Conservation (phyloP, 2,113 vertebrate species). For the Condylura cristata region DNA sequence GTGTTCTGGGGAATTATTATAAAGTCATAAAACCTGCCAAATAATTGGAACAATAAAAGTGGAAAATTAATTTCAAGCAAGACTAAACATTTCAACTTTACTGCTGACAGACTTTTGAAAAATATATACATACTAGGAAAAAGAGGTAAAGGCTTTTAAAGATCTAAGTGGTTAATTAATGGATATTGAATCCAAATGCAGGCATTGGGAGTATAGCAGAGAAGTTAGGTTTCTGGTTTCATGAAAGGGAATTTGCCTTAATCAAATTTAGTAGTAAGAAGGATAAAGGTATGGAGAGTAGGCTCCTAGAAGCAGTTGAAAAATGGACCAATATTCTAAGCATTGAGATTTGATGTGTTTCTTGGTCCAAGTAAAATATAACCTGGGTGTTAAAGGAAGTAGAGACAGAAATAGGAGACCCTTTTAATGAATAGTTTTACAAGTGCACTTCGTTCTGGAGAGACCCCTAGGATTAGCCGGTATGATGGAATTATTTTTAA, state of each 20-base stretch:
- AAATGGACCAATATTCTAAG: conserved; percentile 60
- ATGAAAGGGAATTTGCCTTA: conserved; percentile 59
- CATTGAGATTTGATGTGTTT: conserved; percentile 64
- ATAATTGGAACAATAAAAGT: conserved; percentile 61
- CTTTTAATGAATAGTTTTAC: conserved; percentile 81
- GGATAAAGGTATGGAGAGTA: conserved; percentile 29
- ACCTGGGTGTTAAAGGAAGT: conserved; percentile 76
- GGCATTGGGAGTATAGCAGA: neutral
- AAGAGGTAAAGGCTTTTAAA: conserved; percentile 50
- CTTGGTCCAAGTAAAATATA: conserved; percentile 82
- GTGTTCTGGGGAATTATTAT: conserved; percentile 58
- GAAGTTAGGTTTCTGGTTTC: conserved; percentile 67
- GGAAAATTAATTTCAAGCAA: conserved; percentile 63
- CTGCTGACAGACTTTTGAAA: conserved; percentile 64
- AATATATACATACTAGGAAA: conserved; percentile 9
- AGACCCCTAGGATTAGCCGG: conserved; percentile 69
- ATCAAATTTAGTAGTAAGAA: conserved; percentile 56
- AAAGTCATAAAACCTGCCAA: conserved; percentile 68
- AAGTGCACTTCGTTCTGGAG: conserved; percentile 76
- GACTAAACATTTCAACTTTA: conserved; percentile 57
- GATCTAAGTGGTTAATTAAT: conserved; percentile 1
- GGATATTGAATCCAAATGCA: conserved; percentile 44
- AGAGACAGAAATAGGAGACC: conserved; percentile 75
- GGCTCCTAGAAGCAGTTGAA: conserved; percentile 62
- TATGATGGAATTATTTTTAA: conserved; percentile 74